A percentile compares a stretch with the other conserved stretches of the same genome.
Evolutionary conservation across 2,113 vertebrate genomes (phyloP).

Genomic region (Cololabis saira): DNA sequence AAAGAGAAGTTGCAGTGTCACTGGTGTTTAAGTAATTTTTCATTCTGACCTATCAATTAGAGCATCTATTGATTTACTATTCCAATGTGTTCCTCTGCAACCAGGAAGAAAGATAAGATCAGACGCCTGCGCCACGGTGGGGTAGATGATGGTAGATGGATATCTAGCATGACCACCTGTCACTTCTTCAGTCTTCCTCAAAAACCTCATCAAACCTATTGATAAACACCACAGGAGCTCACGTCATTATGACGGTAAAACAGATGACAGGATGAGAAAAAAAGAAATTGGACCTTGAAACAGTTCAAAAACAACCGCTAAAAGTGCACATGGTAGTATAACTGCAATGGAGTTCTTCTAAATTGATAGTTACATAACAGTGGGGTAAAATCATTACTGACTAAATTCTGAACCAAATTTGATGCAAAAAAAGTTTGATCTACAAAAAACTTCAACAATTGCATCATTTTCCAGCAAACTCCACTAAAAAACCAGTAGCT

Average conservation of each 20-base stretch:
- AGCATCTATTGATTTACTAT: slow-evolving; percentile 61
- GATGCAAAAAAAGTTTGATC: background rate
- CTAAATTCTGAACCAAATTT: too few species aligned
- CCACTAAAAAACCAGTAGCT: too few species aligned
- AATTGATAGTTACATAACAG: too few species aligned
- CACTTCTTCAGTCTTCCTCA: slow-evolving; percentile 44
- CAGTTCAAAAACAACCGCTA: too few species aligned
- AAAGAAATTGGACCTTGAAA: slow-evolving; percentile 1
- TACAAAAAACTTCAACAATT: background rate
- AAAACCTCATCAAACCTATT: slow-evolving; percentile 47
- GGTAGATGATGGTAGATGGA: slow-evolving; percentile 38
- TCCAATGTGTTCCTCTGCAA: slow-evolving; percentile 54
- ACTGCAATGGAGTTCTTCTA: too few species aligned
- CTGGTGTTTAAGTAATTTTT: slow-evolving; percentile 65
- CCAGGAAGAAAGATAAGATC: slow-evolving; percentile 45
- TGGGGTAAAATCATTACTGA: too few species aligned
- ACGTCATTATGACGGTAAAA: slow-evolving; percentile 57
- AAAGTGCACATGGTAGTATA: too few species aligned
- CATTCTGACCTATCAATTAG: slow-evolving; percentile 76
- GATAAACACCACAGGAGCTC: slow-evolving; percentile 6
- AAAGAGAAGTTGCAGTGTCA: slow-evolving; percentile 60
- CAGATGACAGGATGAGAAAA: slow-evolving; percentile 32
- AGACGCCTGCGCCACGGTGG: slow-evolving; percentile 42
- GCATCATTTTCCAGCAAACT: too few species aligned
- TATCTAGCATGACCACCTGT: slow-evolving; percentile 68